Evolutionary conservation across 92 coral and sea anemone genomes (phyloP).

Genomic region (Parazoanthus swiftii): DNA sequence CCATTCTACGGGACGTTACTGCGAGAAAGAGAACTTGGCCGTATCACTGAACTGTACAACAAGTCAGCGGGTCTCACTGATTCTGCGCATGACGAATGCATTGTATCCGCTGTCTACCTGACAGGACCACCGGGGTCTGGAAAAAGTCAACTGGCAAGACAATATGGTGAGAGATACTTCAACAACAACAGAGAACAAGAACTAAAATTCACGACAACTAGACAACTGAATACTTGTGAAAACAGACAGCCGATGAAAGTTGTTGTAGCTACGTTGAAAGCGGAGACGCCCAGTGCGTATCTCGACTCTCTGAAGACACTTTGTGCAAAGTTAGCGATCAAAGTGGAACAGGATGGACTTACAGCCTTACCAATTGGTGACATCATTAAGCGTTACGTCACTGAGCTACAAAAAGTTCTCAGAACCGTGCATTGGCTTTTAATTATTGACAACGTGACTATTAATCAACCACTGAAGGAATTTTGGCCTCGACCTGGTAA

Average conservation of each 20-base stretch:
- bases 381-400: conserved; percentile 46
- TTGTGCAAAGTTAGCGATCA: conserved; percentile 52
- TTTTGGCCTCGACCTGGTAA: conserved; percentile 78
- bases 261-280: conserved; percentile 78
- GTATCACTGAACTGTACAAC: conserved; percentile 47
- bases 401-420: conserved; percentile 48
- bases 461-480: conserved; percentile 60
- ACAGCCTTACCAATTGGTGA: conserved; percentile 25
- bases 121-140: conserved; percentile 98
- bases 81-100: conserved; percentile 16
- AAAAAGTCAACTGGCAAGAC: conserved; percentile 82
- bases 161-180: conserved; percentile 63
- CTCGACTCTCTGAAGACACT: conserved; percentile 65
- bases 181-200: conserved; percentile 11
- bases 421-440: conserved; percentile 66
- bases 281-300: conserved; percentile 66
- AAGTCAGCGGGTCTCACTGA: conserved; percentile 1
- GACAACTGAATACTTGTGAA: background rate
- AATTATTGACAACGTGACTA: conserved; percentile 74
- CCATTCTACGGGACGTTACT: conserved; percentile 79
- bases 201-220: background rate
- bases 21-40: conserved; percentile 64
- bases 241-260: background rate
- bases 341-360: conserved; percentile 16
- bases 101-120: conserved; percentile 69